Base-by-base conservation (phyloP, 1,140 invertebrate genomes). In the Oryctes rhinoceros region DNA sequence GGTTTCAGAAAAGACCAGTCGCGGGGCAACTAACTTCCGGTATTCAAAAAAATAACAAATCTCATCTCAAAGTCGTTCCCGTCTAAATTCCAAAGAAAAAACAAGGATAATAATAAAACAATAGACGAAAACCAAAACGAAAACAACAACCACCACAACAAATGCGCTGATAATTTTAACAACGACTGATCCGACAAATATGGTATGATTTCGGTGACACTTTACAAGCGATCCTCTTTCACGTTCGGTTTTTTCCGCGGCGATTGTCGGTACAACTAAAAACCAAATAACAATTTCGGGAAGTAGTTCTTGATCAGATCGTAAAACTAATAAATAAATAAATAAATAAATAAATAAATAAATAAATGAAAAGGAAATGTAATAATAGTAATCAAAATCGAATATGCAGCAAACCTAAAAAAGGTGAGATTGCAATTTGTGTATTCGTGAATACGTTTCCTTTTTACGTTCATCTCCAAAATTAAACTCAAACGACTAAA, bases 1-100 rank as follows among this genome's bases (percentile, higher is more conserved):
- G 86, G 90, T 91, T 91, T 91, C 90, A 91, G 90, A 91, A 91
- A 91, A 91, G 90, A 91, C 90, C 90, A 90, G 90, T 90, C 89
- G 88, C 87, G 88, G 88, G 89, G 89, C 90, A 90, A 90, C 89
- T 90, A 90, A 90, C 89, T 87, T 86, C 82, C 83, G 83, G 84
- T 83, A 84, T 80, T 87, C 86, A 85, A 84, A 84, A 78, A 80
- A 81, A 80, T 80, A 76, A 76, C n/a, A 44, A 76, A 44, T 37
- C 35, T 71, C 35, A 71, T 71, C 13, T 71, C 65, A 35, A 59
- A 71, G 65, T 71, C 65, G 65, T 71, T 71, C 20, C 65, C 65
- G 65, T 37, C 65, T 59, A 71, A 71, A 71, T 71, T 71, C 20
- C 65, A 71, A 71, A 71, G 10, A 67, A 71, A 67, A 71, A 71